Evolutionary conservation across 2,888 invertebrate species (phyloP).

Genomic region (Mycalesis mineus): DNA sequence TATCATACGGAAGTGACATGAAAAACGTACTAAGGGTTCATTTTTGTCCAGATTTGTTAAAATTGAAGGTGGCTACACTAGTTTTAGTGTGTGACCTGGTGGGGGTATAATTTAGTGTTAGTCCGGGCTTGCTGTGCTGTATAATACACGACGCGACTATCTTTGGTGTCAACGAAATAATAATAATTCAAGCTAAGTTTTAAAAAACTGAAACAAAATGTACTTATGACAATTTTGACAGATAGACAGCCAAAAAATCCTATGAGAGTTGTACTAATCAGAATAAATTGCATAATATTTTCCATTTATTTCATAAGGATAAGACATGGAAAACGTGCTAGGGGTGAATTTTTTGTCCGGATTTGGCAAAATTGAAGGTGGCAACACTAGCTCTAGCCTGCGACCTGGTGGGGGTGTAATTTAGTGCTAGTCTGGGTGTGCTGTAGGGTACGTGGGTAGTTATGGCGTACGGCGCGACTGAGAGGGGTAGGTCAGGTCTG

Average conservation of each 20-base stretch:
- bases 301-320: no score
- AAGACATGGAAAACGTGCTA: no score
- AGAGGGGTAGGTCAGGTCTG: constrained; percentile 57
- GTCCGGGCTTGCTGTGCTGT: constrained; percentile 47
- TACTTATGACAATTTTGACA: no score
- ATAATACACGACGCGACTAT: constrained; percentile 47
- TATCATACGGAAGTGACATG: no score
- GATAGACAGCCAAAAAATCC: no score
- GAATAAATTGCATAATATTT: no score
- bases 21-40: no score
- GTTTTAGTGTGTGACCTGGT: constrained; percentile 55
- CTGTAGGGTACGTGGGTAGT: constrained; percentile 38
- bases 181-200: no score
- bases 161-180: no score
- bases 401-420: constrained; percentile 64
- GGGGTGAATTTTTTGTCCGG: background rate
- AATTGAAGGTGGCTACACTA: constrained; percentile 25
- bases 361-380: background rate
- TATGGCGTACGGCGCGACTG: constrained; percentile 49
- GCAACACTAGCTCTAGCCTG: constrained; percentile 46
- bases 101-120: constrained; percentile 66
- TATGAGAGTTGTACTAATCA: background rate
- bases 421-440: constrained; percentile 54
- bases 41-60: background rate
- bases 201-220: no score